phyloP scores from a whole-genome alignment of 2,113 vertebrate genomes.

The Cyrtonyx montezumae region DNA sequence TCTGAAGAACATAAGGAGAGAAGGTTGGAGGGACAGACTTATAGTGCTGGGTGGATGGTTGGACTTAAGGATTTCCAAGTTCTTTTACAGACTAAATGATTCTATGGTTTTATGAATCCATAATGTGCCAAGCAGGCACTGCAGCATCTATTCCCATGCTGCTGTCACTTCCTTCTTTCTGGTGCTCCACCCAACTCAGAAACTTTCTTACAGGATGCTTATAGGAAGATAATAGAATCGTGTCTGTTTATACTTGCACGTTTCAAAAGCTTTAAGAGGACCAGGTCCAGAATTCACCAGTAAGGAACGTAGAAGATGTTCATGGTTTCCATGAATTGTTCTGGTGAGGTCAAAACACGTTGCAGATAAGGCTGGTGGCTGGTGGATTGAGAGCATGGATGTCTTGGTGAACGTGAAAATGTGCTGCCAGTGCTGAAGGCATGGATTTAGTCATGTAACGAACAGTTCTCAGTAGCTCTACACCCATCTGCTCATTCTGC shows the following conservation, averaged over 20 bases:
- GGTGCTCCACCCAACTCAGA: not conserved
- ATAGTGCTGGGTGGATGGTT: not conserved
- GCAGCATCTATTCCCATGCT: not conserved
- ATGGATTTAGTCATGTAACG: not conserved
- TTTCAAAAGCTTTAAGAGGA: not conserved
- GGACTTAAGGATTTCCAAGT: not conserved
- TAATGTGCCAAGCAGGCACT: not conserved
- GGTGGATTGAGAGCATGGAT: not conserved
- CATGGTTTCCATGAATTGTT: not conserved
- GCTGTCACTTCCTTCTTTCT: not conserved
- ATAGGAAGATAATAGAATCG: not conserved
- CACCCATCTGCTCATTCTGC: not conserved
- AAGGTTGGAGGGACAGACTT: not conserved
- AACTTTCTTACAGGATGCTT: not conserved
- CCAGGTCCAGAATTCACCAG: not conserved
- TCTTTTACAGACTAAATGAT: not conserved
- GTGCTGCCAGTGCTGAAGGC: not conserved
- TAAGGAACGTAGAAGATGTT: not conserved
- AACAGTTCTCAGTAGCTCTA: fast-evolving
- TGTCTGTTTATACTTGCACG: not conserved
- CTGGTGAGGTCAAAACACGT: not conserved
- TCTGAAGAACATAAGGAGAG: not conserved
- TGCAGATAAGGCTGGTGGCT: not conserved
- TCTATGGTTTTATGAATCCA: not conserved
- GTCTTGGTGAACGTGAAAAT: not conserved